A percentile compares a stretch with the other conserved stretches of the same genome.
Conservation (phyloP, 2,797 vertebrate species). For the Cirrhinus mrigala region DNA sequence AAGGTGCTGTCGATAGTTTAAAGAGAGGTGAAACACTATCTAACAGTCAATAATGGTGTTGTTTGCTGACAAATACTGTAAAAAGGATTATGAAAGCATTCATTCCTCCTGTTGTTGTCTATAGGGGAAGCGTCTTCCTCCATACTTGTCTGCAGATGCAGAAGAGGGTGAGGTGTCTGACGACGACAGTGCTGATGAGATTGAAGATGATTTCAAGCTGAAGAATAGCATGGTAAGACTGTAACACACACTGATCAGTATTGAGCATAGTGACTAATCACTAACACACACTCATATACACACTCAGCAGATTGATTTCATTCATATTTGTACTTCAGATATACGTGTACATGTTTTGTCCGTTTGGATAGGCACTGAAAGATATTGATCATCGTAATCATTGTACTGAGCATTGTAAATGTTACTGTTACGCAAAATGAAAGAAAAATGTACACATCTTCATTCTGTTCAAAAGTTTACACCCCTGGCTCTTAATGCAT, state of each 20-base stretch:
- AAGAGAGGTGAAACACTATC: constrained; percentile 7
- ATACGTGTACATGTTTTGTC: not conserved
- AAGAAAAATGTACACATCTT: no score
- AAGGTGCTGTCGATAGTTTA: not conserved
- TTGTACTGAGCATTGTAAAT: no score
- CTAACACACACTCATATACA: not conserved
- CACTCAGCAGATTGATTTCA: not conserved
- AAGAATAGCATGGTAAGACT: constrained; percentile 88
- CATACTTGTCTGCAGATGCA: constrained; percentile 89
- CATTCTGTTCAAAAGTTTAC: no score
- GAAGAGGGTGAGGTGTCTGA: constrained; percentile 98
- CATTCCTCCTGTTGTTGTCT: constrained; percentile 39
- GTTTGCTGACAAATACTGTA: not conserved
- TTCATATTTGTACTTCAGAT: not conserved
- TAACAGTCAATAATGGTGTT: not conserved
- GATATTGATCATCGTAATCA: not conserved
- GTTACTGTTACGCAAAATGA: no score
- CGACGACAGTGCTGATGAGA: constrained; percentile 97
- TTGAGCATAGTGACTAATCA: not conserved
- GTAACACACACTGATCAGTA: not conserved
- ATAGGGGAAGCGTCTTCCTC: constrained; percentile 93
- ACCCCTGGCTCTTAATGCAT: no score
- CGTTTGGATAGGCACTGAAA: not conserved
- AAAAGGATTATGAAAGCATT: not conserved
- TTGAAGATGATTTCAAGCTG: constrained; percentile 97